Evolutionary conservation across 2,797 vertebrate species (phyloP).

Genomic region (Petrocephalus schoutedeni): DNA sequence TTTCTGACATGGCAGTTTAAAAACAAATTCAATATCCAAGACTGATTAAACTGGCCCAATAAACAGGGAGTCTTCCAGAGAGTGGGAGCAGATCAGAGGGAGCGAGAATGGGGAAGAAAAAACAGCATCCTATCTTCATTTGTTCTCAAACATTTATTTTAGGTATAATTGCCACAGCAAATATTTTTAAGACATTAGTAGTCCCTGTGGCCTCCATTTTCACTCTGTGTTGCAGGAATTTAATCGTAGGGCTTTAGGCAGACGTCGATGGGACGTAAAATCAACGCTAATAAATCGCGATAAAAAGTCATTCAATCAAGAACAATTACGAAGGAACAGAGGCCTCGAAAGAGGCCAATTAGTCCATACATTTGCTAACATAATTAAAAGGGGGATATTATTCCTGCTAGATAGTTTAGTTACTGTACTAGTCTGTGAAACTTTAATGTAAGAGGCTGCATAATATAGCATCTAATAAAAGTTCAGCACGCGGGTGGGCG

Average conservation of each 20-base stretch:
- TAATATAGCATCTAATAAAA: neutral
- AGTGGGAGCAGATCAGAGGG: neutral
- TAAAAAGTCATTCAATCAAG: slow-evolving; percentile 54
- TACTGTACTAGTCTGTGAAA: neutral
- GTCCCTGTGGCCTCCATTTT: slow-evolving; percentile 40
- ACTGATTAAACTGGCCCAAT: neutral
- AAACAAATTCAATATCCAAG: neutral
- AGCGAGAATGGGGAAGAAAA: neutral
- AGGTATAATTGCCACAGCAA: slow-evolving; percentile 33
- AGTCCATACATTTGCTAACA: neutral
- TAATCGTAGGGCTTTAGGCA: slow-evolving; percentile 55
- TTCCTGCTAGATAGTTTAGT: neutral
- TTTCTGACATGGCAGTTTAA: neutral
- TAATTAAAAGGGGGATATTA: slow-evolving; percentile 5
- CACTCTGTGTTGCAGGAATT: slow-evolving; percentile 47
- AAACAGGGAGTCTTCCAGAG: neutral
- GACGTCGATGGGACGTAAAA: slow-evolving; percentile 49
- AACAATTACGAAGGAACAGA: slow-evolving; percentile 42
- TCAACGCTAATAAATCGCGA: slow-evolving; percentile 59
- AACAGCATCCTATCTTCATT: slow-evolving; percentile 25
- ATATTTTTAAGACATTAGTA: slow-evolving; percentile 47
- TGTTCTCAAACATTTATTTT: slow-evolving; percentile 25
- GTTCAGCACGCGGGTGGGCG: neutral
- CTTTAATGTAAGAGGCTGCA: neutral
- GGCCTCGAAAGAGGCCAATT: slow-evolving; percentile 14